Conservation (phyloP, 1,140 invertebrate genomes). For the Mya arenaria region DNA sequence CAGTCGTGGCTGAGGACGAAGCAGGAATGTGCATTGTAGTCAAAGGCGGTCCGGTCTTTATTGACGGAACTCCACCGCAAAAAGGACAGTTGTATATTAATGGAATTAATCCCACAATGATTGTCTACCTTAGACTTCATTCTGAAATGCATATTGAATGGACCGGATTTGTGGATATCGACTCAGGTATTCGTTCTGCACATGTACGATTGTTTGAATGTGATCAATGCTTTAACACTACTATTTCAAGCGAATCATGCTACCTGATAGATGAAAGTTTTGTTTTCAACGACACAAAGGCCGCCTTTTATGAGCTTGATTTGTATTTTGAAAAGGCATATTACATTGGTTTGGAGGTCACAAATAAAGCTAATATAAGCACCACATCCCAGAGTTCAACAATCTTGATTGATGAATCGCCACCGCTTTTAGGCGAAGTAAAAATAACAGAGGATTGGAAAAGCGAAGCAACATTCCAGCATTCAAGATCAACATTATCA, state of each 20-base stretch:
- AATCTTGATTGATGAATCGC: slow-evolving; percentile 19
- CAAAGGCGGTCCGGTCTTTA: background rate
- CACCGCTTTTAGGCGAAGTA: background rate
- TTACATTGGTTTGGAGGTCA: slow-evolving; percentile 10
- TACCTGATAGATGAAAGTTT: slow-evolving; percentile 8
- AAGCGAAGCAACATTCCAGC: background rate
- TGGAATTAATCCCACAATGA: background rate
- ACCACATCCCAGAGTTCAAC: slow-evolving; percentile 2
- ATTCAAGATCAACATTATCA: background rate
- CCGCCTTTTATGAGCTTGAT: slow-evolving; percentile 29
- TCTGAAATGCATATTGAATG: slow-evolving; percentile 28
- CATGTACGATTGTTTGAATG: slow-evolving; percentile 13
- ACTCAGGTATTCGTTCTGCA: background rate
- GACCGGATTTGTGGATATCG: slow-evolving; percentile 18
- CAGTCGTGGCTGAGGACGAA: slow-evolving; percentile 36
- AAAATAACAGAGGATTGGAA: slow-evolving; percentile 35
- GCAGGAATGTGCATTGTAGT: slow-evolving; percentile 34
- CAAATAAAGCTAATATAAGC: slow-evolving; percentile 13
- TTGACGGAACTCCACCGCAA: slow-evolving; percentile 22
- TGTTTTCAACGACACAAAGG: slow-evolving; percentile 14
- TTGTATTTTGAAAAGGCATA: slow-evolving; percentile 12
- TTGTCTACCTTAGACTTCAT: background rate
- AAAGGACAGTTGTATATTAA: slow-evolving; percentile 3
- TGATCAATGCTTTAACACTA: background rate
- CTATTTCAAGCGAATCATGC: slow-evolving; percentile 2